phyloP scores from a whole-genome alignment of 2,797 vertebrate species.

The Siniperca obscura region DNA sequence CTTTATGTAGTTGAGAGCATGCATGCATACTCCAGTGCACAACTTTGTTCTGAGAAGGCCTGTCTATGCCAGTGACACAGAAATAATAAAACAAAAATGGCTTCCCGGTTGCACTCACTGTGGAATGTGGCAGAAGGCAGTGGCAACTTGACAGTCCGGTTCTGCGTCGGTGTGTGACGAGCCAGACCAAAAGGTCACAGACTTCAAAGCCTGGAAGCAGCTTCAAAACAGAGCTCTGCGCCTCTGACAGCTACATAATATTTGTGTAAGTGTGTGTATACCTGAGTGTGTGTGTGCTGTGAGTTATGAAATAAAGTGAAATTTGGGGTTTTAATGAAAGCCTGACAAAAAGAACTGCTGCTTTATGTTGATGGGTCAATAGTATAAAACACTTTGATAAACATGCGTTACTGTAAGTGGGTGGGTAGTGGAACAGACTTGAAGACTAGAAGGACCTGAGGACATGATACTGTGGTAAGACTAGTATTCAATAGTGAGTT shows the following conservation, averaged over 20 bases:
- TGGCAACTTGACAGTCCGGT: conserved; percentile 82
- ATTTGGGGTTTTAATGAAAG: conserved; percentile 45
- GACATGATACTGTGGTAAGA: not conserved
- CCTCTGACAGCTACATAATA: conserved; percentile 67
- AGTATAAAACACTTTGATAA: conserved; percentile 25
- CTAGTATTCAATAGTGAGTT: not conserved
- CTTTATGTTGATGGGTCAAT: conserved; percentile 43
- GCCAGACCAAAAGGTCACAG: conserved; percentile 79
- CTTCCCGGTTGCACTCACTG: conserved; percentile 53
- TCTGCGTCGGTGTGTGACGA: conserved; percentile 73
- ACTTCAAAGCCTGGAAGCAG: conserved; percentile 78
- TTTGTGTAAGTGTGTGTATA: conserved; percentile 45
- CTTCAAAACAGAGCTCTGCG: conserved; percentile 66
- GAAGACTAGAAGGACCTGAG: not conserved
- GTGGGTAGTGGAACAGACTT: not conserved
- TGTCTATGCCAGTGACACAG: conserved; percentile 59
- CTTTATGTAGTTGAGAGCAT: not conserved
- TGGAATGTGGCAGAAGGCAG: conserved; percentile 69
- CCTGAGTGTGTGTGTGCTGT: conserved; percentile 10
- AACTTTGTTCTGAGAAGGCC: conserved; percentile 28
- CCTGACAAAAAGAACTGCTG: conserved; percentile 38
- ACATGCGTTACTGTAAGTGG: not conserved
- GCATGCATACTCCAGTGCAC: not conserved
- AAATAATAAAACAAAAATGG: conserved; percentile 52
- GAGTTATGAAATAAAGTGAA: conserved; percentile 27